Base-by-base conservation (phyloP, 2,888 invertebrate species). In the Auanema sp. region DNA sequence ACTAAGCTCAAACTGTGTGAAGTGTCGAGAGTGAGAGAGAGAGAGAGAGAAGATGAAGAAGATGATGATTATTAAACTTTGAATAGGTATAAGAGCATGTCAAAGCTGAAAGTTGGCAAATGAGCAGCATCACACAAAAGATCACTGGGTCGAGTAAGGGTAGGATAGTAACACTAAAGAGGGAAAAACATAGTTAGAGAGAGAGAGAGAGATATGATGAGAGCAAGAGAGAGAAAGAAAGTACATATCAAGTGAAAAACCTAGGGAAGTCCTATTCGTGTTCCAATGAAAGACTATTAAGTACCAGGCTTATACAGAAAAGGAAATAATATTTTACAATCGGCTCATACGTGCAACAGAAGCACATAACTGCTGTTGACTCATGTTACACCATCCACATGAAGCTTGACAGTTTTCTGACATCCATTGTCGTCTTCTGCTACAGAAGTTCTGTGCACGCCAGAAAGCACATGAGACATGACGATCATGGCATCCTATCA, bases 361-460 rank as follows among this genome's bases (percentile, higher is more conserved):
- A 21, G 71, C 68, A 52, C 81, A 81, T 21, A 81, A 58, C 53
- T 78, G 77, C 33, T 67, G 63, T 52, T 76, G 74, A 53, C 71
- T 69, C 60, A 80, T 72, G 49, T 75, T 76, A 65, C 81, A 81
- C 78, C 77, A 78, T 44, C 81, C 80, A 60, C 81, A 81, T 18
- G 66, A 68, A 16, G 69, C 69, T 51, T 75, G 76, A 54, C 76
- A 76, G 54, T 76, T 76, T 61, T 76, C 76, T 14, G 74, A 64
- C 76, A 80, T 80, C 79, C 79, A 80, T 64, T 80, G 79, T 21
- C 79, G 70, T 41, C 80, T 66, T 2, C 78, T 70, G 5, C 77
- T 75, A 61, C 81, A 81, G 68, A 76, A 79, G 43, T 80, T 74
- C 58, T 77, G 72, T 21, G 71, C 56, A 2, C 75, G 70, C 79